Base-by-base conservation (phyloP, 2,113 vertebrate genomes). In the Butorides virescens region DNA sequence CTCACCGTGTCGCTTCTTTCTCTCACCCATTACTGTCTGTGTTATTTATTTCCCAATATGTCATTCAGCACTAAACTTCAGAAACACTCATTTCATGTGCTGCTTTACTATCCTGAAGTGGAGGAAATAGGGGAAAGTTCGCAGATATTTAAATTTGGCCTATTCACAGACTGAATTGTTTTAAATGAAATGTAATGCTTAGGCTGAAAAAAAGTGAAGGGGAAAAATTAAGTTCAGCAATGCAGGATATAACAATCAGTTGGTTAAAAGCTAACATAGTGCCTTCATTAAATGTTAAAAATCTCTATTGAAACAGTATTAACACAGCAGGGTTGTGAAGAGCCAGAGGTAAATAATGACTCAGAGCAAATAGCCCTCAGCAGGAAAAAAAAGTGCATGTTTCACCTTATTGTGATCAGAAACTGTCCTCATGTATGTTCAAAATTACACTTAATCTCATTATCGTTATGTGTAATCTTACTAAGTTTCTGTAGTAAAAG, bases 111-210 rank as follows among this genome's bases (percentile, higher is more conserved):
- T 52, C 82, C 78, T 5, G 18, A 68, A 55, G 62, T 90, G 52
- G 75, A 94, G 91, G 93, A 97, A 91, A 95, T 63, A 76, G 53
- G 83, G 94, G 81, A 89, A 86, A 96, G 66, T 70, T 93, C 67
- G 75, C 87, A 67, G 72, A 68, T 93, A 86, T 76, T 96, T 88
- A 75, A 87, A 88, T 94, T 13, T 92, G 59, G 21, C 76, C 82
- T 95, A 50, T 93, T 97, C 92, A 63, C 91, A 84, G 67, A 85
- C 67, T 78, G 88, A 62, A 94, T 97, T 96, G 68, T 66, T 86
- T 83, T 93, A 97, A 96, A 96, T 84, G 49, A 97, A 95, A 94
- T 65, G 10, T 83, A 95, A 92, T 92, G 36, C n/a, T 95, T 96
- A 47, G 42, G 53, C 75, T 91, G 36, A 95, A 97, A 94, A 94